These are phyloP conservation scores for Caranx ignobilis DNA, from an alignment of 2,113 vertebrate genomes.

Conservation along the genomic window DNA sequence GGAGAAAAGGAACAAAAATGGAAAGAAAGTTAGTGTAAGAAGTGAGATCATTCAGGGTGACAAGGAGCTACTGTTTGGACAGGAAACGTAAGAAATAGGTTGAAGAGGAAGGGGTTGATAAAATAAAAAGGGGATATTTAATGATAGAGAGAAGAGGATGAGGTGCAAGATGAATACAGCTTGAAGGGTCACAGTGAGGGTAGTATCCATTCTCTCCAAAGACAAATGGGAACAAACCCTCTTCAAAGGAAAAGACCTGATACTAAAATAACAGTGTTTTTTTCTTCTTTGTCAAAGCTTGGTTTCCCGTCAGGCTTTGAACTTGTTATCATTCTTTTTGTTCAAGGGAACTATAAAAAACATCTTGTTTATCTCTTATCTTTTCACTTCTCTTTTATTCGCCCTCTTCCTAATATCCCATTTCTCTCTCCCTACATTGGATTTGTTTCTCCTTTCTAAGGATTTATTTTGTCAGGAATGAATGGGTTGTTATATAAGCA, in stretches of 20 bases:
- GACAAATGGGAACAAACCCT: conserved; percentile 56
- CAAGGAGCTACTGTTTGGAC: conserved; percentile 1
- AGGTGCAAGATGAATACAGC: conserved; percentile 39
- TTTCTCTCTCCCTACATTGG: neutral
- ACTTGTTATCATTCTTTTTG: conserved; percentile 15
- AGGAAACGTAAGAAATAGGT: neutral
- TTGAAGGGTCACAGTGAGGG: conserved; percentile 50
- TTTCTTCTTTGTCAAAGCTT: conserved; percentile 38
- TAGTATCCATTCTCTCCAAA: conserved; percentile 27
- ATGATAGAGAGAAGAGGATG: conserved; percentile 13
- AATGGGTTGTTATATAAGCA: conserved; percentile 12
- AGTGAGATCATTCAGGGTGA: conserved; percentile 9
- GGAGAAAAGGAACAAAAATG: conserved; percentile 1
- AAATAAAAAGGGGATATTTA: neutral
- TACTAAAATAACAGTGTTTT: conserved; percentile 40
- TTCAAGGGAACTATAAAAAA: conserved; percentile 22
- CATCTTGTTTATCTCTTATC: conserved; percentile 51
- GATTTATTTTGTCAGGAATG: conserved; percentile 42
- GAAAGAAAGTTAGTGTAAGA: neutral
- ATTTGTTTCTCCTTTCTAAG: neutral
- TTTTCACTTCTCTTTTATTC: conserved; percentile 44
- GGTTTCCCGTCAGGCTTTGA: conserved; percentile 30
- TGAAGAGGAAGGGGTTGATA: neutral
- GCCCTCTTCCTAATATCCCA: conserved; percentile 11
- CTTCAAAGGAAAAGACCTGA: conserved; percentile 50